Evolutionary conservation across 2,888 invertebrate species (phyloP).

Genomic region (Rotaria macrura): DNA sequence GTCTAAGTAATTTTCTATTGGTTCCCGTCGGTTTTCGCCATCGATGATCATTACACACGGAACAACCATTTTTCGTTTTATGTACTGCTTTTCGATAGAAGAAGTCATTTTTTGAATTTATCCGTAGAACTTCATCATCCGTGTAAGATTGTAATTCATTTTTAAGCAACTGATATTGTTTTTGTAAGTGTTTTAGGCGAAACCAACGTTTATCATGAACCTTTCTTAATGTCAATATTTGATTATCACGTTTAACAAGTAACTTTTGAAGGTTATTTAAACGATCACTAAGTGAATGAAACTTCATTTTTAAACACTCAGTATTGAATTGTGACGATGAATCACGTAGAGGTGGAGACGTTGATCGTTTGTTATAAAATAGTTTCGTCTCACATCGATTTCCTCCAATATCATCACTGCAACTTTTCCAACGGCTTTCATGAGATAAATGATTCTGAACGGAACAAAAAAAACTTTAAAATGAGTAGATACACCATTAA

Average conservation of each 20-base stretch:
- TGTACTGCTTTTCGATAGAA: background rate
- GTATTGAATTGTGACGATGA: background rate
- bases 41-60: constrained; percentile 8
- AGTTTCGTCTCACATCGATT: background rate
- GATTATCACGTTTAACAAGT: constrained; percentile 16
- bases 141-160: constrained; percentile 12
- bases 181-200: constrained; percentile 14
- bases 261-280: background rate
- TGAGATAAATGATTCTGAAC: background rate
- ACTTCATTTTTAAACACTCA: background rate
- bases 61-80: background rate
- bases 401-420: background rate
- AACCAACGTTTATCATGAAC: constrained; percentile 20
- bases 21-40: background rate
- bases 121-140: background rate
- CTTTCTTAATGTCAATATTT: background rate
- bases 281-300: background rate
- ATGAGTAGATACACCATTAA: too few species aligned
- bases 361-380: background rate
- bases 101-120: background rate
- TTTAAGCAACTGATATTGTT: background rate
- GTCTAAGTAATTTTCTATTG: background rate
- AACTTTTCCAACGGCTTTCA: background rate
- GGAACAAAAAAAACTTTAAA: too few species aligned
- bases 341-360: background rate